Conservation (phyloP, 2,113 vertebrate species). For the Notarius quadriscutis region DNA sequence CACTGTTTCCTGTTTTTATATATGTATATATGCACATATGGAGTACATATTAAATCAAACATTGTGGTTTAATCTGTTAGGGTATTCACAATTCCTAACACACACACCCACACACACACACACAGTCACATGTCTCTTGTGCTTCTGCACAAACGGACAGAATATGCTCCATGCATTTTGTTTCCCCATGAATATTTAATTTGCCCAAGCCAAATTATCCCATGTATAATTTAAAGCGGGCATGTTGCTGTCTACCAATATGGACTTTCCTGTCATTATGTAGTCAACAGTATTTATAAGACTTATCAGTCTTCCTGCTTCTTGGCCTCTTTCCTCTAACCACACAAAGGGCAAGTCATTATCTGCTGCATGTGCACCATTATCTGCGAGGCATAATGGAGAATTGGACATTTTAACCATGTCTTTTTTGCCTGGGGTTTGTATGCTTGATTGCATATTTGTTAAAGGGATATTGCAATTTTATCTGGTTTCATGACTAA, state of each 20-base stretch:
- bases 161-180: constrained; percentile 53
- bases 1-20: neutral
- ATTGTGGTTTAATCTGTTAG: neutral
- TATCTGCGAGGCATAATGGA: constrained; percentile 24
- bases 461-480: constrained; percentile 21
- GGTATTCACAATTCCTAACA: neutral
- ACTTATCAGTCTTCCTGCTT: constrained; percentile 53
- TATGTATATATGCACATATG: neutral
- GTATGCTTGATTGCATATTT: constrained; percentile 29
- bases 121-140: neutral
- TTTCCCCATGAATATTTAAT: constrained; percentile 59
- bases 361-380: constrained; percentile 42
- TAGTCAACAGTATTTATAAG: constrained; percentile 58
- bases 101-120: neutral
- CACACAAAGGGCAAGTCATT: constrained; percentile 48
- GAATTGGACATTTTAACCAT: constrained; percentile 15
- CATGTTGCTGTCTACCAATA: constrained; percentile 57
- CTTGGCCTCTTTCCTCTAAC: constrained; percentile 41
- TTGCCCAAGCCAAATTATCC: constrained; percentile 52
- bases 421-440: constrained; percentile 25
- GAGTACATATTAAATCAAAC: neutral
- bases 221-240: constrained; percentile 59
- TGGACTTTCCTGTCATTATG: constrained; percentile 56
- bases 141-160: constrained; percentile 1
- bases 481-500: constrained; percentile 23